Evolutionary conservation across 2,797 vertebrate species (phyloP).

Genomic region (Pygocentrus nattereri): DNA sequence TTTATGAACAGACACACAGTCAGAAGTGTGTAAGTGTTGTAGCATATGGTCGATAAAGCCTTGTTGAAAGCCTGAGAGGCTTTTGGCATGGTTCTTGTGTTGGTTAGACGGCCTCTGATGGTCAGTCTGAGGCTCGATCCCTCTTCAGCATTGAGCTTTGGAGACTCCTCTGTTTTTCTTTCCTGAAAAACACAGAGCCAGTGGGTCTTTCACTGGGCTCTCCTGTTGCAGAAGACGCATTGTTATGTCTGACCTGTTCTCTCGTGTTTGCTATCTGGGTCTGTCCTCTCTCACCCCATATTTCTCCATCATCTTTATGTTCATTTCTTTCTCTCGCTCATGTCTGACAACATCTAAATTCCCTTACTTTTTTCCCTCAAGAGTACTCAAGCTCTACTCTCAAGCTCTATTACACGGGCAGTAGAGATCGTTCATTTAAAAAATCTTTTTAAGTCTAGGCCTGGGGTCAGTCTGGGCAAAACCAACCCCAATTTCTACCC

Average conservation of each 20-base stretch:
- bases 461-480: no score
- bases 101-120: conserved; percentile 28
- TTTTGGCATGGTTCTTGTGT: conserved; percentile 37
- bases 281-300: background rate
- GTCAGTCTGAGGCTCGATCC: conserved; percentile 20
- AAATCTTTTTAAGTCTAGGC: background rate
- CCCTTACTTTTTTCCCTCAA: background rate
- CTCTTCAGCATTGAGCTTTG: conserved; percentile 47
- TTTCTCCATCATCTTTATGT: background rate
- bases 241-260: conserved; percentile 20
- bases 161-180: conserved; percentile 53
- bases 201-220: conserved; percentile 42
- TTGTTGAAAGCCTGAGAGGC: conserved; percentile 30
- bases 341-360: background rate
- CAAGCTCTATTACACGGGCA: background rate
- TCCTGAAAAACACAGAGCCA: conserved; percentile 33
- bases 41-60: conserved; percentile 36
- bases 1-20: conserved; percentile 8
- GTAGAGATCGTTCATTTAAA: background rate
- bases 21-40: conserved; percentile 23
- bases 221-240: conserved; percentile 40
- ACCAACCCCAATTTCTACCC: no score
- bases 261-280: conserved; percentile 25
- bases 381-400: background rate
- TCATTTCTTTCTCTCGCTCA: background rate